A percentile compares a stretch with the other conserved stretches of the same genome.
These are phyloP conservation scores for Ectropis crepuscularia DNA, from an alignment of 2,888 invertebrate species.

Conservation along the genomic window DNA sequence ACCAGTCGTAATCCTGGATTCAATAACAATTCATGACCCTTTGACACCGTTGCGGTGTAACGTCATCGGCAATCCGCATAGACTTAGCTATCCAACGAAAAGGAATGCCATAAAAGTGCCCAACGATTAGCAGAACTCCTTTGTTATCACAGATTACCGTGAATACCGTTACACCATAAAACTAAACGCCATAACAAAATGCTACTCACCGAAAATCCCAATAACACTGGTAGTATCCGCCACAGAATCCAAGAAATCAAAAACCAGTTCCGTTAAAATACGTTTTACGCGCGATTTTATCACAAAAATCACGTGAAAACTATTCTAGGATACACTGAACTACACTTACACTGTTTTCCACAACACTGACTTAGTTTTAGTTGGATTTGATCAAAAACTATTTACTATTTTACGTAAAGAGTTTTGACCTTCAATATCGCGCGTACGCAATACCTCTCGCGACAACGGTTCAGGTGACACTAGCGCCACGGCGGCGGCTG, in stretches of 20 bases:
- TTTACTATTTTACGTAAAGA: conserved; percentile 70
- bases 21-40: not conserved
- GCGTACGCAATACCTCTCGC: conserved; percentile 33
- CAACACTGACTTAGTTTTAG: conserved; percentile 57
- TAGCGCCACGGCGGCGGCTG: conserved; percentile 34
- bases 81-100: not conserved
- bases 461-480: conserved; percentile 38
- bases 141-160: conserved; percentile 36
- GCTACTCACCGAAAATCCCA: conserved; percentile 69
- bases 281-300: conserved; percentile 71
- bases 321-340: conserved; percentile 50
- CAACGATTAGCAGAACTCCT: conserved; percentile 10
- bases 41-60: not conserved
- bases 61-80: not conserved
- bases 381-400: conserved; percentile 58
- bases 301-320: conserved; percentile 72
- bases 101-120: conserved; percentile 15
- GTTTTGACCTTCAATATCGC: conserved; percentile 52
- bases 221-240: conserved; percentile 55
- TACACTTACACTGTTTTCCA: conserved; percentile 64
- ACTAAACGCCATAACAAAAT: conserved; percentile 68
- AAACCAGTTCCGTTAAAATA: conserved; percentile 67
- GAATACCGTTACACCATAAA: conserved; percentile 62
- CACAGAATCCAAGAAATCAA: conserved; percentile 59
- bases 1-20: too few relatives aligned